These are phyloP conservation scores for Spilogale gracilis DNA, from an alignment of 2,113 vertebrate species.

Conservation along the genomic window DNA sequence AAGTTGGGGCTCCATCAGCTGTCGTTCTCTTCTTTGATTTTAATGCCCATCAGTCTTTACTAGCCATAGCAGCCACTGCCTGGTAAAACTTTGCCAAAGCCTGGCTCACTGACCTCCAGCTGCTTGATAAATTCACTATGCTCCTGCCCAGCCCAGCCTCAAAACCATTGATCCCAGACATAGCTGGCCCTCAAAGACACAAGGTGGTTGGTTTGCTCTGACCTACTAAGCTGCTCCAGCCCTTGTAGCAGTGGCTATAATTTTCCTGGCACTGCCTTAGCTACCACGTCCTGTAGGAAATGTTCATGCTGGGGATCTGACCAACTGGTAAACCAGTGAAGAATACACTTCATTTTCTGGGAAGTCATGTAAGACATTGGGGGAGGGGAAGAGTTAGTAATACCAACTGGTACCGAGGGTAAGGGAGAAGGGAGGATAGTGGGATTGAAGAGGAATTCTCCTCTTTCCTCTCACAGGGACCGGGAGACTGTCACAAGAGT, in stretches of 20 bases:
- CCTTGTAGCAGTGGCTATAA: constrained; percentile 91
- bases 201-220: constrained; percentile 86
- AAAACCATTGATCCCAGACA: constrained; percentile 95
- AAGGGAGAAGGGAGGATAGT: constrained; percentile 52
- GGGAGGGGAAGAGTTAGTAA: constrained; percentile 49
- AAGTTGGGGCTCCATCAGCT: background rate
- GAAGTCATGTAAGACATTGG: constrained; percentile 91
- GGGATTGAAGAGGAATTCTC: constrained; percentile 70
- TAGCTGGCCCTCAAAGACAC: constrained; percentile 94
- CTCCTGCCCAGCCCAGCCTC: constrained; percentile 93
- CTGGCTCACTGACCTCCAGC: constrained; percentile 90
- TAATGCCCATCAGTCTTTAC: constrained; percentile 83
- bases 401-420: constrained; percentile 57
- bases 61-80: constrained; percentile 90
- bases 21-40: constrained; percentile 45
- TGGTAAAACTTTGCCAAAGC: constrained; percentile 90
- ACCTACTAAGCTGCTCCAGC: constrained; percentile 89
- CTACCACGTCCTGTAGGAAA: constrained; percentile 92
- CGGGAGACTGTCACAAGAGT: background rate
- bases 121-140: constrained; percentile 92
- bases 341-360: constrained; percentile 93
- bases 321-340: constrained; percentile 94
- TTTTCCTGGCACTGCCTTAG: constrained; percentile 94
- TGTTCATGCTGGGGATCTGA: constrained; percentile 87
- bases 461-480: constrained; percentile 16